Conservation (phyloP, 2,888 invertebrate genomes). For the Baccha elongata region DNA sequence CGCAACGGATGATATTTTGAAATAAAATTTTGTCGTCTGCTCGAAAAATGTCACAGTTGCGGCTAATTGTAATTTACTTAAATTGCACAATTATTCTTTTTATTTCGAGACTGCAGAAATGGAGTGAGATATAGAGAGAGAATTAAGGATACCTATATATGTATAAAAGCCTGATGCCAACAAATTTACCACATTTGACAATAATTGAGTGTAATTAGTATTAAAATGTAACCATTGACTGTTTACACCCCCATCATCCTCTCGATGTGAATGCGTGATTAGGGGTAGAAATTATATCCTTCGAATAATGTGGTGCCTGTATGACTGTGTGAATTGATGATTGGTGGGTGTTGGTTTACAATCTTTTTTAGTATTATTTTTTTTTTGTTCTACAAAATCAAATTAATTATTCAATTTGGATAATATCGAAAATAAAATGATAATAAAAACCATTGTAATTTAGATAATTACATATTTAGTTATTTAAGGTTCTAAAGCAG, state of each 20-base stretch:
- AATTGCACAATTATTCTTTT: slow-evolving; percentile 37
- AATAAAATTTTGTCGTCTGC: slow-evolving; percentile 27
- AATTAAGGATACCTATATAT: too few relatives aligned
- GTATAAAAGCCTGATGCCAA: slow-evolving; percentile 38
- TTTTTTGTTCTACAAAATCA: slow-evolving; percentile 28
- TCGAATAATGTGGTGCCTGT: slow-evolving; percentile 14
- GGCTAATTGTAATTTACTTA: slow-evolving; percentile 71
- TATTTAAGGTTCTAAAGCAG: background rate
- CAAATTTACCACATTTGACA: slow-evolving; percentile 55
- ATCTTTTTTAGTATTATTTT: background rate
- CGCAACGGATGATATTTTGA: slow-evolving; percentile 37
- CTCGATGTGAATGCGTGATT: slow-evolving; percentile 10
- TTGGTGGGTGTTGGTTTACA: slow-evolving; percentile 29
- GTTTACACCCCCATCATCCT: background rate
- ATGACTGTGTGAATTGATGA: slow-evolving; percentile 14
- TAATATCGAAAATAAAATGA: slow-evolving; percentile 49
- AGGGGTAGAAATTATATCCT: slow-evolving; percentile 10
- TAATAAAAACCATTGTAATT: slow-evolving; percentile 46
- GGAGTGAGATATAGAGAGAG: background rate
- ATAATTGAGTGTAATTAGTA: slow-evolving; percentile 61
- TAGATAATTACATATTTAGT: slow-evolving; percentile 35
- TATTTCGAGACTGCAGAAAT: background rate
- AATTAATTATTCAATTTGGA: slow-evolving; percentile 59
- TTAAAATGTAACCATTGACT: slow-evolving; percentile 34
- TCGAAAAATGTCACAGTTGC: slow-evolving; percentile 60